Percentiles rank a stretch among this genome's conserved stretches.
Evolutionary conservation across 2,888 invertebrate species (phyloP).

Genomic region (Catocala nupta): DNA sequence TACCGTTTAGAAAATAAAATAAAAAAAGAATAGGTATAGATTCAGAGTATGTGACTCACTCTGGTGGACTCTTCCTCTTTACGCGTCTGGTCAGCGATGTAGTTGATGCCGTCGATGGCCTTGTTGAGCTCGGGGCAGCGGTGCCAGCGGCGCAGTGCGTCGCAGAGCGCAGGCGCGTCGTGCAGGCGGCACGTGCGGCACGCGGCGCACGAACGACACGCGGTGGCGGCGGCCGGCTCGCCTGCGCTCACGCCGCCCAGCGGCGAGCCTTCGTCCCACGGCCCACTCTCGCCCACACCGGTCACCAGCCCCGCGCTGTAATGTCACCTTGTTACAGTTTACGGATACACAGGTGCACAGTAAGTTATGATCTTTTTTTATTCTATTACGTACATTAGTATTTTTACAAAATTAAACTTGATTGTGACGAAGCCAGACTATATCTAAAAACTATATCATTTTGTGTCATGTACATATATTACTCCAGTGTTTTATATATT

Average conservation of each 20-base stretch:
- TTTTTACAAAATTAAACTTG: no score
- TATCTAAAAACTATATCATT: no score
- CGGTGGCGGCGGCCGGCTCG: slow-evolving; percentile 42
- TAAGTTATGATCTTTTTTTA: background rate
- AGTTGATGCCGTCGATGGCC: slow-evolving; percentile 96
- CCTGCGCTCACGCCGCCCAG: slow-evolving; percentile 39
- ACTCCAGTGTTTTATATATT: no score
- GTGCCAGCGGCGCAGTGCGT: slow-evolving; percentile 92
- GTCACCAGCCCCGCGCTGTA: slow-evolving; percentile 69
- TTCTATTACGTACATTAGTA: no score
- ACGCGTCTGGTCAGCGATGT: slow-evolving; percentile 97
- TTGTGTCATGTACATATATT: no score
- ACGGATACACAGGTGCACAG: no score
- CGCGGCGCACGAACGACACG: slow-evolving; percentile 53
- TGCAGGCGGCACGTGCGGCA: slow-evolving; percentile 87
- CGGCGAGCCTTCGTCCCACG: slow-evolving; percentile 58
- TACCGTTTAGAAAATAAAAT: no score
- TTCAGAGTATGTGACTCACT: slow-evolving; percentile 84
- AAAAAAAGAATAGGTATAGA: no score
- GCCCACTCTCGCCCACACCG: slow-evolving; percentile 49
- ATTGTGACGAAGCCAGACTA: no score
- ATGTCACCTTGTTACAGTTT: slow-evolving; percentile 6
- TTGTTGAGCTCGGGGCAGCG: slow-evolving; percentile 97
- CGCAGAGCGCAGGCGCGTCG: slow-evolving; percentile 88
- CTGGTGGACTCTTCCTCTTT: slow-evolving; percentile 96